These are phyloP conservation scores for Drosophila bocqueti DNA, from an alignment of 1,140 invertebrate species.

Conservation along the genomic window DNA sequence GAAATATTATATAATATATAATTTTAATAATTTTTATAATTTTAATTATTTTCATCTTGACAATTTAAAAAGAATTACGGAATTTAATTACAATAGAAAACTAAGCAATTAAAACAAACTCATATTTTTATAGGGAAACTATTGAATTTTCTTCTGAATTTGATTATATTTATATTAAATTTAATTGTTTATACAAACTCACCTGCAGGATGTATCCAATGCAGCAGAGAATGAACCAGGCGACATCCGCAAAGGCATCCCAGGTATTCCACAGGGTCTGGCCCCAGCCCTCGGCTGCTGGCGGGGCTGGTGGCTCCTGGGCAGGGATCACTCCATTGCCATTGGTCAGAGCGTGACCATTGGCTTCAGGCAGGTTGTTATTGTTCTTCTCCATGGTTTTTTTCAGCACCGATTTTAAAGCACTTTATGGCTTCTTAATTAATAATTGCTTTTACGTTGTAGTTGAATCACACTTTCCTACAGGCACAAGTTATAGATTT, in stretches of 20 bases:
- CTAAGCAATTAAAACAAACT: too few species aligned
- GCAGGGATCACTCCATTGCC: constrained; percentile 51
- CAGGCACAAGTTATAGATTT: constrained; percentile 34
- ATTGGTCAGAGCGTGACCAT: constrained; percentile 56
- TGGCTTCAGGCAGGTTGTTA: constrained; percentile 53
- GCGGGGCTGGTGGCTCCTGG: not conserved
- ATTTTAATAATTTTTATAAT: too few species aligned
- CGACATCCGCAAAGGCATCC: constrained; percentile 87
- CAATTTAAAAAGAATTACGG: too few species aligned
- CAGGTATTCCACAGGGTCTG: constrained; percentile 74
- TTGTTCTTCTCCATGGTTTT: constrained; percentile 73
- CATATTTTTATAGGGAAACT: too few species aligned
- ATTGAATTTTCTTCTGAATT: not conserved
- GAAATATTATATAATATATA: too few species aligned
- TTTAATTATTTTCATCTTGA: too few species aligned
- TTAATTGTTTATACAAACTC: constrained; percentile 2
- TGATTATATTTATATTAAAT: not conserved
- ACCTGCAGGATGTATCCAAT: constrained; percentile 86
- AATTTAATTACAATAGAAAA: too few species aligned
- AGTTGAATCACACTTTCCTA: constrained; percentile 35
- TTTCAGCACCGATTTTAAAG: constrained; percentile 24
- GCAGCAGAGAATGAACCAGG: constrained; percentile 87
- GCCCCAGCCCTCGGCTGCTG: constrained; percentile 35
- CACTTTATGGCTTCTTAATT: constrained; percentile 8
- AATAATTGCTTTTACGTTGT: constrained; percentile 7